phyloP scores from a whole-genome alignment of 2,113 vertebrate species.

The Otus sunia region DNA sequence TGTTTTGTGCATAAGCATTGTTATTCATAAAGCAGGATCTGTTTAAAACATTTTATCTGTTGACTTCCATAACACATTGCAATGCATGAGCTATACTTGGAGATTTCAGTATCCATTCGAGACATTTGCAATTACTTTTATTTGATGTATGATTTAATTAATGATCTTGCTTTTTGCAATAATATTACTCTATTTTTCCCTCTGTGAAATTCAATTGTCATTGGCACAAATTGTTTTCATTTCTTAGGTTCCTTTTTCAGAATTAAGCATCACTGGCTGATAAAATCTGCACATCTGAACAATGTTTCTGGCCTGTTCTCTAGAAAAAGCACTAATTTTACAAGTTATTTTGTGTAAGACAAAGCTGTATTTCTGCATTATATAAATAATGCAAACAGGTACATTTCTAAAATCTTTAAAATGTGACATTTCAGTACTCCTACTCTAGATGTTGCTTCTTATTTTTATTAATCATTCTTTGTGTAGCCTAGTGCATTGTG shows the following conservation, averaged over 20 bases:
- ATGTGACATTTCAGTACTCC: neutral
- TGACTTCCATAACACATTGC: neutral
- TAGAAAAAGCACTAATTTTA: neutral
- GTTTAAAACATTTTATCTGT: neutral
- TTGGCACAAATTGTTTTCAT: neutral
- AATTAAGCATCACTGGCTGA: neutral
- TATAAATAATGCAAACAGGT: neutral
- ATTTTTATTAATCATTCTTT: neutral
- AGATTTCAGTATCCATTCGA: neutral
- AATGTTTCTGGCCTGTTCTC: neutral
- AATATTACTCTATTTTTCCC: neutral
- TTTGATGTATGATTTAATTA: constrained; percentile 24
- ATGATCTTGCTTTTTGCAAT: neutral
- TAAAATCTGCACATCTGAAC: neutral
- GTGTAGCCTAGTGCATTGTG: neutral
- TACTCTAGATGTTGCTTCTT: neutral
- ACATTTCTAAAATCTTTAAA: neutral
- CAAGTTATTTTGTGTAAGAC: neutral
- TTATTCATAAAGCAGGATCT: neutral
- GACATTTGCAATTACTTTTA: constrained; percentile 9
- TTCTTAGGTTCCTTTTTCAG: neutral
- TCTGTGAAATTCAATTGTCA: constrained; percentile 19
- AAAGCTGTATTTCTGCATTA: neutral
- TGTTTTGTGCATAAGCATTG: neutral
- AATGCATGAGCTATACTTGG: neutral